Conservation (phyloP, 2,797 vertebrate genomes). For the Hydrophis major region DNA sequence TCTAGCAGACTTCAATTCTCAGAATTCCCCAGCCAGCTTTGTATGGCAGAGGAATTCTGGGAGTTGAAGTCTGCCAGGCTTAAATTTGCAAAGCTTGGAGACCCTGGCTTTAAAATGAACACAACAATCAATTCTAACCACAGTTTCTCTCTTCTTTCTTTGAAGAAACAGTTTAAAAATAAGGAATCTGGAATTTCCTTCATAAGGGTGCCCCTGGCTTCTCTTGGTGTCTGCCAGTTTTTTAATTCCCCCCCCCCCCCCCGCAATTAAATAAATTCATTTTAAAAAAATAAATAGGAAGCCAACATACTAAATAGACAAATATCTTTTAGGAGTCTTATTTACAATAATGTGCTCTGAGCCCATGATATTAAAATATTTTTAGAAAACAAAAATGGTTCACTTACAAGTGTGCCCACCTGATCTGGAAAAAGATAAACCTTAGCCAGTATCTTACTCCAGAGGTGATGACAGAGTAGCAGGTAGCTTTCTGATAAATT, state of each 20-base stretch:
- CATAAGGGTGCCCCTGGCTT: neutral
- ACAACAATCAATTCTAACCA: neutral
- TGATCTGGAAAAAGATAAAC: neutral
- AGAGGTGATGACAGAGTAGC: neutral
- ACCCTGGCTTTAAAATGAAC: neutral
- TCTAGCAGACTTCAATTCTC: too few relatives aligned
- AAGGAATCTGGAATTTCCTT: neutral
- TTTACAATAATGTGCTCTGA: neutral
- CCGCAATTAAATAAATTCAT: neutral
- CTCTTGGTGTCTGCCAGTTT: neutral
- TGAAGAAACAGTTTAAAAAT: neutral
- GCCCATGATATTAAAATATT: neutral
- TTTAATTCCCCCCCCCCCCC: neutral
- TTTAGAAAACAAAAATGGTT: neutral
- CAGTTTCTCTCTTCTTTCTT: neutral
- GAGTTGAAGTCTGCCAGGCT: too few relatives aligned
- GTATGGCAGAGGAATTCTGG: too few relatives aligned
- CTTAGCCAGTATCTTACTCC: neutral
- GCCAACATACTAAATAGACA: neutral
- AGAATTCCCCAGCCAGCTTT: too few relatives aligned
- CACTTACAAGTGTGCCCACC: neutral
- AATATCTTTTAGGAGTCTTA: neutral
- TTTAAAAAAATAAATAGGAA: neutral
- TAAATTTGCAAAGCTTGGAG: too few relatives aligned
- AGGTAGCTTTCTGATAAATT: neutral